These are phyloP conservation scores for Perognathus longimembris DNA, from an alignment of 2,113 vertebrate genomes.

Conservation along the genomic window DNA sequence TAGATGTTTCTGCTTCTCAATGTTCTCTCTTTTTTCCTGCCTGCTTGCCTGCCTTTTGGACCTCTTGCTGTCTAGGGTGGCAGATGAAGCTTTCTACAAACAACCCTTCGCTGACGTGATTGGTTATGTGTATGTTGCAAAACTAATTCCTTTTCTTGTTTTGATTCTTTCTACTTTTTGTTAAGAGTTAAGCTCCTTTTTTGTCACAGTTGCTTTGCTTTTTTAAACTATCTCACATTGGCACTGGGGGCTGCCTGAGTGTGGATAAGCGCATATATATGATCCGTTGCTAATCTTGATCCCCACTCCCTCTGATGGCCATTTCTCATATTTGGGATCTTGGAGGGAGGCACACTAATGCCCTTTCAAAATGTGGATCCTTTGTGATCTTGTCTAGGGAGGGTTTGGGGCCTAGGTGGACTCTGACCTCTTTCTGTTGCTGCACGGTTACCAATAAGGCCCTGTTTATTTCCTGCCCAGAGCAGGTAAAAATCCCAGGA, in stretches of 20 bases:
- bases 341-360: slow-evolving; percentile 11
- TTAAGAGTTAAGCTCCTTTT: slow-evolving; percentile 73
- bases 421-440: slow-evolving; percentile 16
- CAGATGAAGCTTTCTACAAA: slow-evolving; percentile 99
- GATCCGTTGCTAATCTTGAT: slow-evolving; percentile 29
- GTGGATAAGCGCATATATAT: slow-evolving; percentile 32
- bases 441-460: not conserved
- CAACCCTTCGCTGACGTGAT: slow-evolving; percentile 99
- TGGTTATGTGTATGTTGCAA: slow-evolving; percentile 99
- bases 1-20: slow-evolving; percentile 88
- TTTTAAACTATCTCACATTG: slow-evolving; percentile 71
- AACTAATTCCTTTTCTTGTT: slow-evolving; percentile 89
- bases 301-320: not conserved
- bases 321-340: slow-evolving; percentile 25
- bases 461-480: not conserved
- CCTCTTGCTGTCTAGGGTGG: slow-evolving; percentile 95
- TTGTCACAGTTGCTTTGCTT: slow-evolving; percentile 78
- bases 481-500: not conserved
- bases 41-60: slow-evolving; percentile 93
- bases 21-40: slow-evolving; percentile 93
- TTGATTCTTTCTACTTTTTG: slow-evolving; percentile 78
- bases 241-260: slow-evolving; percentile 57
- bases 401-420: not conserved
- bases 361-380: slow-evolving; percentile 41
- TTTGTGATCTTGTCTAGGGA: slow-evolving; percentile 32